A percentile compares a stretch with the other conserved stretches of the same genome.
Evolutionary conservation across 2,113 vertebrate species (phyloP).

Genomic region (Leptodactylus fuscus): DNA sequence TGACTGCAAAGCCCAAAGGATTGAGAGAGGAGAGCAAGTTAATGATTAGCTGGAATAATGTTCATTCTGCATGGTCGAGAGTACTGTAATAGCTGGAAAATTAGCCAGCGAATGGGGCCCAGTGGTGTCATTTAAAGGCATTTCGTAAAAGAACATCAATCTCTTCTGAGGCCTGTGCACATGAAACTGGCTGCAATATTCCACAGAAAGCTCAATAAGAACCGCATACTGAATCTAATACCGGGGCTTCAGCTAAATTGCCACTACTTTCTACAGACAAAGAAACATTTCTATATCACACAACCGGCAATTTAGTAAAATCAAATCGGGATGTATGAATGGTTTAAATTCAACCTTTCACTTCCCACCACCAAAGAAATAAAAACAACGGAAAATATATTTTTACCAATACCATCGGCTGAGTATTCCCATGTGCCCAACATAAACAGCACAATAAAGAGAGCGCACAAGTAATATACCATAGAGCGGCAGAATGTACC

Average conservation of each 20-base stretch:
- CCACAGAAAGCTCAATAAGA: conserved; percentile 15
- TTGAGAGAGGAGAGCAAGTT: conserved; percentile 48
- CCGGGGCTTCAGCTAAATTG: conserved; percentile 31
- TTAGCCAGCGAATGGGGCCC: conserved; percentile 55
- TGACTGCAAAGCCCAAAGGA: conserved; percentile 36
- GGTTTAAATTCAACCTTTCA: conserved; percentile 38
- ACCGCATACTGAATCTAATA: conserved; percentile 25
- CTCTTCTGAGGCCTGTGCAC: conserved; percentile 44
- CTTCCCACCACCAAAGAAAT: neutral
- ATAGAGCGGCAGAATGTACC: neutral
- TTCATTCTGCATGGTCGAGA: conserved; percentile 59
- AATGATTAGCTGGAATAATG: conserved; percentile 59
- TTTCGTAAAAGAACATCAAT: conserved; percentile 57
- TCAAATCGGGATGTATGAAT: conserved; percentile 15
- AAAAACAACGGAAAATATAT: neutral
- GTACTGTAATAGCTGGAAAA: conserved; percentile 58
- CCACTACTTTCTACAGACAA: conserved; percentile 10
- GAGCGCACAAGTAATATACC: neutral
- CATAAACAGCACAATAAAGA: neutral
- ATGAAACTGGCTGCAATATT: conserved; percentile 53
- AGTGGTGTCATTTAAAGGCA: conserved; percentile 58
- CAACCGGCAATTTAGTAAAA: conserved; percentile 46
- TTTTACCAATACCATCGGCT: neutral
- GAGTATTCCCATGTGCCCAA: neutral
- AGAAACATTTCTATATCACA: conserved; percentile 47